Evolutionary conservation across 1,140 invertebrate genomes (phyloP), one percentile per base, ranked within the genome.

Genomic region (Laupala kohalensis): DNA sequence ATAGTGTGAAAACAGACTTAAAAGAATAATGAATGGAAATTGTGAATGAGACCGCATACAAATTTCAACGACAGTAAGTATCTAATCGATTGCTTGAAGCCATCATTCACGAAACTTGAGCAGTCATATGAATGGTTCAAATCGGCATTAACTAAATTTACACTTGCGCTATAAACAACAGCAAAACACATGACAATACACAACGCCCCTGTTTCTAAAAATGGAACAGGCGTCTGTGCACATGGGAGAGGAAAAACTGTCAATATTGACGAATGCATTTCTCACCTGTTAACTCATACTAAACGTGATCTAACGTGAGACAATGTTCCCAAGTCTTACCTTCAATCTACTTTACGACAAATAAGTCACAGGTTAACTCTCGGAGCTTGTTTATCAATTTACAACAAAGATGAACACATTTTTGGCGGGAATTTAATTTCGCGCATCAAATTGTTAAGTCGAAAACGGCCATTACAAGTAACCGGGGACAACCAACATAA

Each of bases 201-300:
- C 67, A 66, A 23, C 67, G 27, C 28, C 67, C 67, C 67, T 15
- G 6, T n/a, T 23, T 12, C 27, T 26, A 23, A 23, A 30, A 68
- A 68, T 68, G 67, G 67, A 68, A 68, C 67, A 68, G 19, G 5
- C 67, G 26, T 29, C 28, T n/a, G 67, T 68, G 28, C 67, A 68
- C 67, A 68, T 68, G 67, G 67, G 29, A 68, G 29, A 27, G 67
- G 28, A 23, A 68, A 68, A 29, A 68, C 27, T 68, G 67, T 68
- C 67, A 68, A 68, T 68, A 68, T 68, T 68, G 27, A 68, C 67
- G 24, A 28, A 26, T 66, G 27, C 1, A n/a, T n/a, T n/a, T n/a
- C n/a, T n/a, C n/a, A n/a, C n/a, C n/a, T n/a, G n/a, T n/a, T n/a
- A n/a, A n/a, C n/a, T n/a, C n/a, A n/a, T n/a, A n/a, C n/a, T n/a